Base-by-base conservation (phyloP, 2,113 vertebrate genomes). In the Xenopus tropicalis region DNA sequence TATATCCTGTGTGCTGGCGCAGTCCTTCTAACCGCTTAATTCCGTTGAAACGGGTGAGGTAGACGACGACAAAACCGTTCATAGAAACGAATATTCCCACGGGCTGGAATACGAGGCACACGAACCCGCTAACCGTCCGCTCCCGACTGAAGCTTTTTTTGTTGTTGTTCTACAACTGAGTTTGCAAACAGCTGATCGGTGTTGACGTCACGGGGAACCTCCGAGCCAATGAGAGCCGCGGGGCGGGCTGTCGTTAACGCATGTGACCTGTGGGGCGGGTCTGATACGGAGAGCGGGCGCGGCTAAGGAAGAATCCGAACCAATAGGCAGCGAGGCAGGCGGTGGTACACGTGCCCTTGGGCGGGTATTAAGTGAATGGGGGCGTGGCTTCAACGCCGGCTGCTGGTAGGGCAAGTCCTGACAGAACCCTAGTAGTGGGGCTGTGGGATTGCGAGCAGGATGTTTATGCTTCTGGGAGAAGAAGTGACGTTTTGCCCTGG, bases 191-290 rank as follows among this genome's bases (percentile, higher is more conserved):
- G 73, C 73, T 75, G 73, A 75, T 75, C 64, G 72, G 44, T 25
- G 17, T 66, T 69, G 73, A 75, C 66, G 66, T 75, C 58, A 10
- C 19, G 44, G 14, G 13, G 9, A 29, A 1, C 64, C 22, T 24
- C 29, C 3, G 21, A 17, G 12, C 73, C 73, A 75, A 75, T 23
- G n/a, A 12, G n/a, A 25, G 3, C 3, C 6, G 29, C 20, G 1
- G 73, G 73, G 73, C 44, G 73, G 73, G 58, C 58, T 75, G 73
- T 75, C 58, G 73, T 75, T 75, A 75, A 75, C 66, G 73, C 73
- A 75, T 58, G 66, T 75, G 73, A 75, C 59, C 17, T 11, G 10
- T 0, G 16, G 19, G 46, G 46, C 58, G 14, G 29, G 25, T 19
- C 24, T 43, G 10, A 42, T 23, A 29, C 12, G 20, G 16, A 29